Evolutionary conservation across 2,113 vertebrate genomes (phyloP).

Genomic region (Engraulis encrasicolus): DNA sequence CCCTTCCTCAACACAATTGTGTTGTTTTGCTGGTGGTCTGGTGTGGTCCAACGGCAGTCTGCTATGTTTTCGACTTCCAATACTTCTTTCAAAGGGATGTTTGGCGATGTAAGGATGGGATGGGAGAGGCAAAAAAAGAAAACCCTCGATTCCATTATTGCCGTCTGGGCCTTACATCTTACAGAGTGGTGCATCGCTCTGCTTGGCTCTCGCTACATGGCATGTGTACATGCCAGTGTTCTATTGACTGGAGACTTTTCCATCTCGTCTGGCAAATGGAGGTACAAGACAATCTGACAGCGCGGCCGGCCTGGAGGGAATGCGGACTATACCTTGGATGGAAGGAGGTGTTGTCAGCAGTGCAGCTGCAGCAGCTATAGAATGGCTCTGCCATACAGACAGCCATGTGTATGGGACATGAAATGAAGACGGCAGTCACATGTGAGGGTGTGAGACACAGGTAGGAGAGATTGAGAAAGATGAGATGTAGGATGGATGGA

Average conservation of each 20-base stretch:
- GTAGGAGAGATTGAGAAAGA: constrained; percentile 13
- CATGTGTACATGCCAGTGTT: not conserved
- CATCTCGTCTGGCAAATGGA: not conserved
- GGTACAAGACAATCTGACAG: constrained; percentile 5
- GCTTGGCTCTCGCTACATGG: not conserved
- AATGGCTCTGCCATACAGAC: not conserved
- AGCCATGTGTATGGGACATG: constrained; percentile 7
- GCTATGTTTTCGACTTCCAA: not conserved
- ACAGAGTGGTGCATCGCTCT: not conserved
- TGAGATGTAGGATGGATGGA: constrained; percentile 28
- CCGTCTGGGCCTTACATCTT: not conserved
- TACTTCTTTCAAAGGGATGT: not conserved
- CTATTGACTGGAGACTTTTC: constrained; percentile 6
- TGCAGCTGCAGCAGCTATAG: too few species aligned
- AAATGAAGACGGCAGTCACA: not conserved
- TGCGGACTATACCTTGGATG: not conserved
- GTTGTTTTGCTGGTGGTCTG: not conserved
- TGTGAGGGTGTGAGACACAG: not conserved
- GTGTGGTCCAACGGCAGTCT: not conserved
- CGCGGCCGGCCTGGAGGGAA: not conserved
- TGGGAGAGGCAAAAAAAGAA: too few species aligned
- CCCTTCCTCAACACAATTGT: not conserved
- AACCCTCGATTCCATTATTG: not conserved
- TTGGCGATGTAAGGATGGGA: not conserved
- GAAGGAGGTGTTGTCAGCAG: constrained; percentile 19